Evolutionary conservation across 1,140 invertebrate species (phyloP).

Genomic region (Ridgeia piscesae): DNA sequence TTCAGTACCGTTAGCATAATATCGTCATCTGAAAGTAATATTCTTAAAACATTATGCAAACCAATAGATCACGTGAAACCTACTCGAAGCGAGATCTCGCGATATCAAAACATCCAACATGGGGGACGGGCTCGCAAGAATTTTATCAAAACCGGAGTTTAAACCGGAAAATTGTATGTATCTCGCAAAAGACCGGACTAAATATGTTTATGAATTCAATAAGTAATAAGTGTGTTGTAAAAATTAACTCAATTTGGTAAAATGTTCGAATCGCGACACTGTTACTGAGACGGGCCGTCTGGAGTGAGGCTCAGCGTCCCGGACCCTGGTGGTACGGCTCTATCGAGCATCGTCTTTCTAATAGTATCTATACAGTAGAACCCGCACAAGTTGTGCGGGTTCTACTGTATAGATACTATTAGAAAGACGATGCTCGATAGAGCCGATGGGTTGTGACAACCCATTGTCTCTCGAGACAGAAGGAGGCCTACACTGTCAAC

Average conservation of each 20-base stretch:
- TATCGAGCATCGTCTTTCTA: no score
- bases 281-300: no score
- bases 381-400: no score
- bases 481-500: no score
- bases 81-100: slow-evolving; percentile 2
- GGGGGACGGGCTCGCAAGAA: slow-evolving; percentile 41
- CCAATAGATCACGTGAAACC: background rate
- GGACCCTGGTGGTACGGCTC: no score
- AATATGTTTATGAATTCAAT: background rate
- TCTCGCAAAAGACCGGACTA: background rate
- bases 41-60: background rate
- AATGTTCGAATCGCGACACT: background rate
- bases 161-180: slow-evolving; percentile 49
- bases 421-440: no score
- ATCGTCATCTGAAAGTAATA: background rate
- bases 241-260: background rate
- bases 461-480: no score
- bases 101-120: slow-evolving; percentile 24
- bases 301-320: no score
- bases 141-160: slow-evolving; percentile 46
- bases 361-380: no score
- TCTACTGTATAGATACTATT: no score
- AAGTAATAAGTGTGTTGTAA: background rate
- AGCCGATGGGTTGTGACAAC: no score
- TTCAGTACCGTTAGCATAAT: background rate